Evolutionary conservation across 2,888 invertebrate genomes (phyloP), one percentile per base, ranked within the genome.

Genomic region (Schizaphis graminum): DNA sequence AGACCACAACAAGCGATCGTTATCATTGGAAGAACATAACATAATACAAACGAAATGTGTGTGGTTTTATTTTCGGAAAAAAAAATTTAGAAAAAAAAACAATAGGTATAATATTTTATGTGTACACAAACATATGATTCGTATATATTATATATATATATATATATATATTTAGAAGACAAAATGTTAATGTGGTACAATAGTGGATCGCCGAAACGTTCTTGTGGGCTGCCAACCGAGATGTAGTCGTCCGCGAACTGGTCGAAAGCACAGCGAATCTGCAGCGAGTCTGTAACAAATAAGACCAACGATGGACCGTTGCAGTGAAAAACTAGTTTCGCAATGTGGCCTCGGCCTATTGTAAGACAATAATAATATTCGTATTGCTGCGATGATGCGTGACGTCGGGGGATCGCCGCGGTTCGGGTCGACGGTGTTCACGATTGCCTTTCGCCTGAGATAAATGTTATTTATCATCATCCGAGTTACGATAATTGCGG

Each of bases 261-360:
- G 21, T 77, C 35, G 35, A 77, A 35, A 8, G 44, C 44, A 35
- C 85, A 28, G 85, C 44, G 41, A 26, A 44, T 86, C 47, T 21
- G 53, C 87, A 8, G 49, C 86, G 28, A 88, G 88, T 53, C 88
- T 88, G 56, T 53, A 88, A 88, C 49, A 88, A 56, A 88, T 3
- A 88, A 86, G 49, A 86, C 86, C 44, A 86, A 86, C 28, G 16
- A 86, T 28, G 28, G 44, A 28, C 26, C 26, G 28, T 35, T 35
- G 41, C n/a, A 47, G 44, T 86, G 86, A 44, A 47, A 86, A 47
- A 86, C 44, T 86, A 49, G 86, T 86, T 86, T 86, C 28, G 47
- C 47, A 44, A 85, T 11, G 28, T 35, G 77, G 35, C 77, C 77
- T 77, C 77, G 77, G 77, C 77, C 77, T 21, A 35, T 77, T 35